Percentiles rank a stretch among this genome's conserved stretches.
Evolutionary conservation across 2,113 vertebrate genomes (phyloP).

Genomic region (Phoxinus phoxinus): DNA sequence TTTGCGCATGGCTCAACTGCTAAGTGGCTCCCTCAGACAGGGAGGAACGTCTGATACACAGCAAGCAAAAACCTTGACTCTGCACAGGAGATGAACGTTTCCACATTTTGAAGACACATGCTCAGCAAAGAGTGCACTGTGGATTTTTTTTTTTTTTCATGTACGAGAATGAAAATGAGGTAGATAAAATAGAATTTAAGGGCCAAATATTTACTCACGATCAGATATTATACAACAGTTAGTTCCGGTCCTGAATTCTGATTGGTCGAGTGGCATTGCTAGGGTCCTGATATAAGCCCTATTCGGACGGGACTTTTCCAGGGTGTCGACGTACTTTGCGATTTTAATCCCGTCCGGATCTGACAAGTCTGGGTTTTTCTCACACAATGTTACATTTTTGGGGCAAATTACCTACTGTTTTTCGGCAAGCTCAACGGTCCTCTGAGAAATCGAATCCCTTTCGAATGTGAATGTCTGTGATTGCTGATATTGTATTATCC

Average conservation of each 20-base stretch:
- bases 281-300: neutral
- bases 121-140: constrained; percentile 18
- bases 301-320: no score
- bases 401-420: no score
- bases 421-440: no score
- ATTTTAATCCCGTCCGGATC: no score
- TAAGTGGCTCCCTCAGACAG: constrained; percentile 48
- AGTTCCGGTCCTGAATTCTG: neutral
- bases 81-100: constrained; percentile 26
- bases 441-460: no score
- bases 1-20: constrained; percentile 48
- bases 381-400: no score
- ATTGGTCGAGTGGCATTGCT: neutral
- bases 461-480: no score
- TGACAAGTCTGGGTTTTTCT: no score
- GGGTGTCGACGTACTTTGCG: no score
- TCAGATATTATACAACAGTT: neutral
- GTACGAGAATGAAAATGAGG: neutral
- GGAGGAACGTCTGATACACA: constrained; percentile 39
- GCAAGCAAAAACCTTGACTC: constrained; percentile 22
- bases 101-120: neutral
- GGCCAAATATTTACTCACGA: neutral
- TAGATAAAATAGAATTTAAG: neutral
- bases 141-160: neutral
- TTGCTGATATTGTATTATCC: no score